Conservation (phyloP, 1,140 invertebrate species). For the Aphelenchoides besseyi region DNA sequence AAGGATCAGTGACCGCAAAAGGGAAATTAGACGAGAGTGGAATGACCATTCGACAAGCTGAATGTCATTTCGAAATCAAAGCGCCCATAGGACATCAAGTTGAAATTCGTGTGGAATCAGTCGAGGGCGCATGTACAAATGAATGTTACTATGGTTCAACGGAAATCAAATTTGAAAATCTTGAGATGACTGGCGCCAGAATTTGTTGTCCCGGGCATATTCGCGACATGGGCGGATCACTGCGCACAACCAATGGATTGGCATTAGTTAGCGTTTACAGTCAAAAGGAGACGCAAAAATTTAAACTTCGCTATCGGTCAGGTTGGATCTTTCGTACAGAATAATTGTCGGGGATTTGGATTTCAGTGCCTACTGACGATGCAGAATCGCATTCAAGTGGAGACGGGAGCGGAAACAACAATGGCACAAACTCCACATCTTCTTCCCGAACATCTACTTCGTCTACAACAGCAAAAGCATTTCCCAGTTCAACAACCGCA, state of each 20-base stretch:
- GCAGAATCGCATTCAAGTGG: background rate
- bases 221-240: constrained; percentile 26
- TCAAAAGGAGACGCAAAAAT: constrained; percentile 31
- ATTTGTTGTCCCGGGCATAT: constrained; percentile 44
- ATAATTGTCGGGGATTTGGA: background rate
- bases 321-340: background rate
- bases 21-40: constrained; percentile 3
- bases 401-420: background rate
- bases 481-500: background rate
- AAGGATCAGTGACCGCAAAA: constrained; percentile 31
- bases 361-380: background rate
- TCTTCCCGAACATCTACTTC: background rate
- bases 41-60: constrained; percentile 33
- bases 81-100: constrained; percentile 33
- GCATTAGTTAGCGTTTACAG: constrained; percentile 42
- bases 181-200: constrained; percentile 29
- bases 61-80: constrained; percentile 44
- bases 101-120: constrained; percentile 27
- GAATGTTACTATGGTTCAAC: constrained; percentile 42
- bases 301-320: constrained; percentile 26
- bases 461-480: background rate
- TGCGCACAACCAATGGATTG: constrained; percentile 23
- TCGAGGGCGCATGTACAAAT: constrained; percentile 28
- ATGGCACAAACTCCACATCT: background rate
- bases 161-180: constrained; percentile 41